Evolutionary conservation across 2,113 vertebrate species (phyloP).

Genomic region (Notothenia rossii): DNA sequence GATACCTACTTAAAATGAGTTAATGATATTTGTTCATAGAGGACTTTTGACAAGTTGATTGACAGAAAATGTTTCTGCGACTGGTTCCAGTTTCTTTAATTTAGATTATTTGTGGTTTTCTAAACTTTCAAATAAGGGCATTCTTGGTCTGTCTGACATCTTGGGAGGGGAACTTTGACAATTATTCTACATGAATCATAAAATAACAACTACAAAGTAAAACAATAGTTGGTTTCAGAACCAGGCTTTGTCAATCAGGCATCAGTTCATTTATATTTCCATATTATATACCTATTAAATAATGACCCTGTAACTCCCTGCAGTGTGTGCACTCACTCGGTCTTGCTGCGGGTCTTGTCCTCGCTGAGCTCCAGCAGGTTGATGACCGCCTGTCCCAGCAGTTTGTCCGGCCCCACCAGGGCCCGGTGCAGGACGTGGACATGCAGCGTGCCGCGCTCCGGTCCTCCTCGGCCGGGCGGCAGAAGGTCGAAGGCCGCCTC

Average conservation of each 20-base stretch:
- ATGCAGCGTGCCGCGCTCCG: constrained; percentile 80
- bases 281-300: too few relatives aligned
- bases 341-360: constrained; percentile 82
- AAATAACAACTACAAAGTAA: not conserved
- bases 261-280: not conserved
- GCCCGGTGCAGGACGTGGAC: constrained; percentile 93
- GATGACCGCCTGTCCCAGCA: constrained; percentile 90
- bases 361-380: constrained; percentile 86
- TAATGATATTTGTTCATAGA: not conserved
- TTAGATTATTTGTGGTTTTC: not conserved
- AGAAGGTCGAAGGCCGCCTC: constrained; percentile 94
- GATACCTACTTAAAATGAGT: too few relatives aligned
- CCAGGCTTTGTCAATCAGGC: not conserved
- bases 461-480: constrained; percentile 50
- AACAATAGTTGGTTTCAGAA: not conserved
- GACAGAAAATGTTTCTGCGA: too few relatives aligned
- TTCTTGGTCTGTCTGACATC: not conserved
- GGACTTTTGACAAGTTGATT: not conserved
- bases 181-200: not conserved
- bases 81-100: not conserved
- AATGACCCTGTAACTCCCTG: not conserved
- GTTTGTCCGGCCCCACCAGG: constrained; percentile 92
- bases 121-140: not conserved
- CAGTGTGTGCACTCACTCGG: constrained; percentile 84
- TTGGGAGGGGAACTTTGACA: not conserved